These are phyloP conservation scores for Acanthis flammea DNA, from an alignment of 2,797 vertebrate species.

Conservation along the genomic window DNA sequence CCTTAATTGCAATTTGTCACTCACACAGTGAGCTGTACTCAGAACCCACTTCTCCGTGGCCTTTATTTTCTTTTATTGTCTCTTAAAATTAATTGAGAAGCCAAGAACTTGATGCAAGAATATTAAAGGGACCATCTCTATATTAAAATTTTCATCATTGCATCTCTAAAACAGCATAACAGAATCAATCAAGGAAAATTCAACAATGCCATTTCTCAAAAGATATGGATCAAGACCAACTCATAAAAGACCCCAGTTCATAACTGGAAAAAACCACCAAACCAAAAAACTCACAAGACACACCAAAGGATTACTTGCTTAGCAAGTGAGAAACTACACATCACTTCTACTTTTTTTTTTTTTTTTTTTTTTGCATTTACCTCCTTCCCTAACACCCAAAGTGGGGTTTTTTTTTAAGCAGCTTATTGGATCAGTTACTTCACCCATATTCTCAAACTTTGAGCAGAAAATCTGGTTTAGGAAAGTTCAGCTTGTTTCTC, in stretches of 20 bases:
- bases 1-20: background rate
- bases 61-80: background rate
- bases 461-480: background rate
- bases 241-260: background rate
- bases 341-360: background rate
- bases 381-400: background rate
- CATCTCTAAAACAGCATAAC: background rate
- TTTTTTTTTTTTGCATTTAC: background rate
- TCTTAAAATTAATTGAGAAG: background rate
- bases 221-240: background rate
- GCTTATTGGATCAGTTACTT: background rate
- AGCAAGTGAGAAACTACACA: background rate
- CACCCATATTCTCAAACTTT: background rate
- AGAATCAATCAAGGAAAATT: background rate
- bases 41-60: background rate
- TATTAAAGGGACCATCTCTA: background rate
- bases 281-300: background rate
- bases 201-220: background rate
- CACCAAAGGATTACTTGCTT: background rate
- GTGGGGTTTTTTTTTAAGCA: accelerated
- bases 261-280: background rate
- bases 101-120: background rate
- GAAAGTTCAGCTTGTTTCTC: background rate
- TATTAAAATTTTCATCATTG: background rate
- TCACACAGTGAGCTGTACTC: background rate